phyloP scores from a whole-genome alignment of 2,113 vertebrate species.

The Atrichornis clamosus region DNA sequence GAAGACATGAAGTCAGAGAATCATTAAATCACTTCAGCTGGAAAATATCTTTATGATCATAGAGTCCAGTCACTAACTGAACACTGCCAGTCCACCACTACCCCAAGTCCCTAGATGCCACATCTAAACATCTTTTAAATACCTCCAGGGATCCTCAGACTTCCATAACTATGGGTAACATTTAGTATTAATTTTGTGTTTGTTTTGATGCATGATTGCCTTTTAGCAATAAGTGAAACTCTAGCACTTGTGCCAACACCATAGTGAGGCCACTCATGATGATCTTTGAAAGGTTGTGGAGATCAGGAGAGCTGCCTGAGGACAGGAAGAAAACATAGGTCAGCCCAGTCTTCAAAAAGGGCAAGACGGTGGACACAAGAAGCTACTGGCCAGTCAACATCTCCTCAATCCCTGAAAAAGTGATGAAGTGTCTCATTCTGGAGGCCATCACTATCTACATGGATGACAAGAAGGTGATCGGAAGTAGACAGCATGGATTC shows the following conservation, averaged over 20 bases:
- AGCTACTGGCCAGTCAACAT: not conserved
- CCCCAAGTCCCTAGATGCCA: not conserved
- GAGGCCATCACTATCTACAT: not conserved
- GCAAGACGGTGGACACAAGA: rapidly evolving
- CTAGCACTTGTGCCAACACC: not conserved
- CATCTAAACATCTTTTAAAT: not conserved
- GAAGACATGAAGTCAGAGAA: not conserved
- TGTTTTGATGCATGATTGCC: not conserved
- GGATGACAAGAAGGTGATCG: not conserved
- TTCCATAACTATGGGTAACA: not conserved
- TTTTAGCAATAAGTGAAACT: not conserved
- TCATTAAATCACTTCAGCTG: not conserved
- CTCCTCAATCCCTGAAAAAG: not conserved
- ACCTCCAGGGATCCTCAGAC: not conserved
- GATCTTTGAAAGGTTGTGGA: not conserved
- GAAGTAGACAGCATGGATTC: not conserved
- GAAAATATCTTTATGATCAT: not conserved
- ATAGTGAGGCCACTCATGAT: not conserved
- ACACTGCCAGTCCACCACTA: not conserved
- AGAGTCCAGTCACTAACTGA: not conserved
- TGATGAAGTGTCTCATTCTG: not conserved
- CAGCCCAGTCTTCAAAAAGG: not conserved
- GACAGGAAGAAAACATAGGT: not conserved
- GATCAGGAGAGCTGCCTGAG: not conserved
- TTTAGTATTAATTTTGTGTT: not conserved